These are phyloP conservation scores for Myotis myotis DNA, from an alignment of 2,797 vertebrate species.

Conservation along the genomic window DNA sequence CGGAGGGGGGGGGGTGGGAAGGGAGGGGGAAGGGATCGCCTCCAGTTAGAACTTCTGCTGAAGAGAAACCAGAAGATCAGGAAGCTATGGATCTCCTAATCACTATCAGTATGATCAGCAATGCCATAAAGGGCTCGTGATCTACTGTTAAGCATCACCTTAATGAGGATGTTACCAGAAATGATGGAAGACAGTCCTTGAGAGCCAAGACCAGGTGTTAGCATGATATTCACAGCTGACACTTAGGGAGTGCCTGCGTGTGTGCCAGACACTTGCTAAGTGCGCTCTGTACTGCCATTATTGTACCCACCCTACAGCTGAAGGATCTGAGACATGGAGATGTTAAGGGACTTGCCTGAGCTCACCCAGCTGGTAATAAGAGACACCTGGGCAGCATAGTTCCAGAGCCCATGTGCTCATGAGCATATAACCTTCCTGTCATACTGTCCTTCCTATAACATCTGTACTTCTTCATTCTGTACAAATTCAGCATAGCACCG, in stretches of 20 bases:
- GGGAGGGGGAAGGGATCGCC: neutral
- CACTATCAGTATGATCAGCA: neutral
- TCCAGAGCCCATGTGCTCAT: neutral
- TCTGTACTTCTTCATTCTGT: neutral
- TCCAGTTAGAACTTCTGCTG: neutral
- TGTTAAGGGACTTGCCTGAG: neutral
- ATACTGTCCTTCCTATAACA: neutral
- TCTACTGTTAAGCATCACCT: neutral
- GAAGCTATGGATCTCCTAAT: neutral
- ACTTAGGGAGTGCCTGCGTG: neutral
- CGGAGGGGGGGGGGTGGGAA: rapidly evolving
- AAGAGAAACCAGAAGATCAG: neutral
- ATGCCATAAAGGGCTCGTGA: neutral
- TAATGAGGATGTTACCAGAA: neutral
- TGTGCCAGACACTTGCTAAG: neutral
- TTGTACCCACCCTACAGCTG: neutral
- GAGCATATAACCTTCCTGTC: neutral
- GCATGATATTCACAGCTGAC: neutral
- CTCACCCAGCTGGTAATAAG: neutral
- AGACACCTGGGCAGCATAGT: neutral
- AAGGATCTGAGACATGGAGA: neutral
- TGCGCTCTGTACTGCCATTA: neutral
- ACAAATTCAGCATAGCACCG: neutral
- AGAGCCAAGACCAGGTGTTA: neutral
- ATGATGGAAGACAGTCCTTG: neutral